Percentiles rank a stretch among this genome's conserved stretches.
These are phyloP conservation scores for Enteromius viviparus DNA, from an alignment of 2,797 vertebrate species.

Conservation along the genomic window DNA sequence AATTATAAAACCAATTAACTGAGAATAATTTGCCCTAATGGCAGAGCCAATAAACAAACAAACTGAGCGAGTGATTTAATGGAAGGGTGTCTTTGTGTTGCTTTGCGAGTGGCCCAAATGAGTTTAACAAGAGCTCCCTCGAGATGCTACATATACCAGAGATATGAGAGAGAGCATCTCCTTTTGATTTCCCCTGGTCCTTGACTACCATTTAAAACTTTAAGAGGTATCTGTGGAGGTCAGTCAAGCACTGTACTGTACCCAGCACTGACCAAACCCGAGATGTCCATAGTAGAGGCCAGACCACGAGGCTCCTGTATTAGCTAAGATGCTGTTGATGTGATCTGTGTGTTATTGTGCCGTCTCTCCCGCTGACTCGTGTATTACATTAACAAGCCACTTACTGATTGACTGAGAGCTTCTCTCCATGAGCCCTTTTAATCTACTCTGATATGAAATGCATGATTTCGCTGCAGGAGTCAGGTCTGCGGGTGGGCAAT, in stretches of 20 bases:
- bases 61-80: constrained; percentile 67
- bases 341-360: constrained; percentile 60
- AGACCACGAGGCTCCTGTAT: background rate
- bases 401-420: constrained; percentile 76
- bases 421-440: constrained; percentile 75
- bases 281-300: rapidly evolving
- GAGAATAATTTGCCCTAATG: constrained; percentile 71
- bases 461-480: constrained; percentile 63
- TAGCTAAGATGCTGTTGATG: constrained; percentile 32
- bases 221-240: constrained; percentile 53
- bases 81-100: constrained; percentile 60
- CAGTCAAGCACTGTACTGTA: constrained; percentile 43
- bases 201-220: constrained; percentile 66
- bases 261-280: constrained; percentile 47
- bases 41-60: constrained; percentile 67
- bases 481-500: constrained; percentile 60
- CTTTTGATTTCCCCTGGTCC: constrained; percentile 73
- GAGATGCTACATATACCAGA: constrained; percentile 65
- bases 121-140: constrained; percentile 63
- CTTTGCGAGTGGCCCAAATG: constrained; percentile 63
- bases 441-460: constrained; percentile 77
- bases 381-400: constrained; percentile 71
- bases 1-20: constrained; percentile 70
- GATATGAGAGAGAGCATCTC: constrained; percentile 67
- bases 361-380: constrained; percentile 67